These are phyloP conservation scores for Calycopis cecrops DNA, from an alignment of 1,140 invertebrate genomes.

Conservation along the genomic window DNA sequence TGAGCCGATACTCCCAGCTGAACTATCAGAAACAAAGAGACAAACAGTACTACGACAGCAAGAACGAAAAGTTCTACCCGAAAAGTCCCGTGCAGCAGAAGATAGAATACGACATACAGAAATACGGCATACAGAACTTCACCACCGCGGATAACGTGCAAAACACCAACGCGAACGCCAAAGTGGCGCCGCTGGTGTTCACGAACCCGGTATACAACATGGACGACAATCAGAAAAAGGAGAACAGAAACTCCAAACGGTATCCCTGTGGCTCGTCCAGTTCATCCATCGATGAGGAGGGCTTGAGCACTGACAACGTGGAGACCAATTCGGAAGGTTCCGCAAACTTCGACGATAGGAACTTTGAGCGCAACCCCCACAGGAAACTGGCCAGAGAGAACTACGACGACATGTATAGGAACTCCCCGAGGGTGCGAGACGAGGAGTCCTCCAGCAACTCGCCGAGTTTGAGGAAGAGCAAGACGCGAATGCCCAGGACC, in stretches of 20 bases:
- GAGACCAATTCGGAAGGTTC: slow-evolving; percentile 74
- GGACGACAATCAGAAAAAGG: slow-evolving; percentile 72
- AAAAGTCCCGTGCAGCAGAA: slow-evolving; percentile 74
- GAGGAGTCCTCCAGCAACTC: slow-evolving; percentile 68
- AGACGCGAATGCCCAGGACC: slow-evolving; percentile 70
- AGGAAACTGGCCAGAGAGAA: slow-evolving; percentile 69
- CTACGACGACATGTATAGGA: slow-evolving; percentile 71
- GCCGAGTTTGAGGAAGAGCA: slow-evolving; percentile 63
- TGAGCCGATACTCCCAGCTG: slow-evolving; percentile 67
- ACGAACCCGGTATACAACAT: slow-evolving; percentile 91
- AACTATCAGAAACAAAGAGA: slow-evolving; percentile 71
- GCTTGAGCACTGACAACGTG: slow-evolving; percentile 73
- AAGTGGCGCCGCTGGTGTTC: slow-evolving; percentile 84
- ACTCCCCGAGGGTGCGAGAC: slow-evolving; percentile 57
- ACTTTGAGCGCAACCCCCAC: slow-evolving; percentile 72
- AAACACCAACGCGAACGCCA: slow-evolving; percentile 66
- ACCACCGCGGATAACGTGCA: slow-evolving; percentile 70
- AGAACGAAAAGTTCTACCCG: slow-evolving; percentile 69
- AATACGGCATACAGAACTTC: slow-evolving; percentile 74
- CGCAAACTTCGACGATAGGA: slow-evolving; percentile 72
- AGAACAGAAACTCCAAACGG: slow-evolving; percentile 67
- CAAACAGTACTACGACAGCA: slow-evolving; percentile 66
- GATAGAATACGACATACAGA: slow-evolving; percentile 72
- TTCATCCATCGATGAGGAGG: slow-evolving; percentile 75
- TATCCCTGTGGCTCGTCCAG: slow-evolving; percentile 73